Evolutionary conservation across 2,797 vertebrate species (phyloP), one percentile per base, ranked within the genome.

Genomic region (Pogoniulus pusillus): DNA sequence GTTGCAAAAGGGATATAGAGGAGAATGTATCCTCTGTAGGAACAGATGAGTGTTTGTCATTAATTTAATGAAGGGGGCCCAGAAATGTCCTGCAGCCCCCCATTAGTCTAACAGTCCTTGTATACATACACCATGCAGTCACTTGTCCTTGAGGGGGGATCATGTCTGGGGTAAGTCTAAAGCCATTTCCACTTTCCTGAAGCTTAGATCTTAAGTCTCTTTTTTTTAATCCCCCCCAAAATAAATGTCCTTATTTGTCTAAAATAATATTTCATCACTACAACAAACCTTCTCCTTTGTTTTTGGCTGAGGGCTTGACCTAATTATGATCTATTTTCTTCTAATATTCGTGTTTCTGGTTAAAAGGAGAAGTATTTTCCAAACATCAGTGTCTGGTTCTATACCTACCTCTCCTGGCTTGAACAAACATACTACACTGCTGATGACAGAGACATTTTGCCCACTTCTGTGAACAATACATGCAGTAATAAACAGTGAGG

Each of bases 11-110:
- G 41, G 37, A 39, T 69, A 53, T 19, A 79, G 70, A 53, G 85
- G 59, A 89, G 66, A 92, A 91, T 65, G 70, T 87, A 43, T 94
- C 65, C 55, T 85, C 82, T 93, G 86, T 94, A 92, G 75, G 68
- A 82, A 92, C 86, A 93, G 79, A 90, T 87, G 49, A 89, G 90
- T 94, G 89, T 93, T 94, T 85, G 89, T 85, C 82, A 83, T 85
- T 93, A 94, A 45, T 65, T 87, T 91, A 93, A 78, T 85, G 87
- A 91, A 87, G 91, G 79, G 73, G 72, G 59, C 73, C 78, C 75
- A 91, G 92, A 95, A 91, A 85, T 47, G 51, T 81, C 55, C 73
- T 58, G 73, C 70, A 95, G 82, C 87, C 87, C 93, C 90, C 91
- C 87, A 75, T 87, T 89, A 92, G 43, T 60, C 47, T 66, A 94